phyloP scores from a whole-genome alignment of 1,140 invertebrate species.

The Dendrolimus punctatus region DNA sequence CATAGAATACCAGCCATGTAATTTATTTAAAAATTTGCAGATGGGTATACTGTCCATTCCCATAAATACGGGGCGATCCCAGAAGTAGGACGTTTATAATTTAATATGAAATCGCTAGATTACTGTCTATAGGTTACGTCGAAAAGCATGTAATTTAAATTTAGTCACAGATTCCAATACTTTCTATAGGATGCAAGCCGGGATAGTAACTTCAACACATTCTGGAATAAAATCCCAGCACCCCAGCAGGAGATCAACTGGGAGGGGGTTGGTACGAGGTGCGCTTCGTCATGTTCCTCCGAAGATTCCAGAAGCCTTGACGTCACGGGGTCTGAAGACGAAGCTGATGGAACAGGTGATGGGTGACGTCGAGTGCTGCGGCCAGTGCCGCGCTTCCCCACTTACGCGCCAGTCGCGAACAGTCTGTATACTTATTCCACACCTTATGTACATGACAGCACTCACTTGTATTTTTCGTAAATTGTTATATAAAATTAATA shows the following conservation, averaged over 20 bases:
- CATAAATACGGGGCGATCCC: too few relatives aligned
- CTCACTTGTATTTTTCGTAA: constrained; percentile 49
- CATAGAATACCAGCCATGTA: too few relatives aligned
- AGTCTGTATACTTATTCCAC: constrained; percentile 35
- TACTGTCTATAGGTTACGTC: too few relatives aligned
- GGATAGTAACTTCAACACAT: constrained; percentile 61
- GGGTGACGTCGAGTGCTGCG: constrained; percentile 68
- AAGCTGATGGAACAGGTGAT: constrained; percentile 35
- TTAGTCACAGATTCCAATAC: neutral
- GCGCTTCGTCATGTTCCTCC: constrained; percentile 52
- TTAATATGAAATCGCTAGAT: too few relatives aligned
- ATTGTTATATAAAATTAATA: neutral
- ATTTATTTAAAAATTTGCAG: too few relatives aligned
- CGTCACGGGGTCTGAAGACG: constrained; percentile 68
- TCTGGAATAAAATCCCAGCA: constrained; percentile 61
- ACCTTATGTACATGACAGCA: constrained; percentile 35
- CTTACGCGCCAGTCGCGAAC: constrained; percentile 28
- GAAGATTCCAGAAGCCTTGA: constrained; percentile 66
- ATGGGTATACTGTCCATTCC: too few relatives aligned
- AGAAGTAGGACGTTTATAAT: too few relatives aligned
- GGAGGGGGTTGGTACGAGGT: constrained; percentile 38
- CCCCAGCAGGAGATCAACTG: constrained; percentile 40
- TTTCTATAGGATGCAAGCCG: constrained; percentile 39
- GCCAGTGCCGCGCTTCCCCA: constrained; percentile 66
- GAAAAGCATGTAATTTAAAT: too few relatives aligned